Conservation (phyloP, 2,113 vertebrate genomes). For the Bufo gargarizans region DNA sequence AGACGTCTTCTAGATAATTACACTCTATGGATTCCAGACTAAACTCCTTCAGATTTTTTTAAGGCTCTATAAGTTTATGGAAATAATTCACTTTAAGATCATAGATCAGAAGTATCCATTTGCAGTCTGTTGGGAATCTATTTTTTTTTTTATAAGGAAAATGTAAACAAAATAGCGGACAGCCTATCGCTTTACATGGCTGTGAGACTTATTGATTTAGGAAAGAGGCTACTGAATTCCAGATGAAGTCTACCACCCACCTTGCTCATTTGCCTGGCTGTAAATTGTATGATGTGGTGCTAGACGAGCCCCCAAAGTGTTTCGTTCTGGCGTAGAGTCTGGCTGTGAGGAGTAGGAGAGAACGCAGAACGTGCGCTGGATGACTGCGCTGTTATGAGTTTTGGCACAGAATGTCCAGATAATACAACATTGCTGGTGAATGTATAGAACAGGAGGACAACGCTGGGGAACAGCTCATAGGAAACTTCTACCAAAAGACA, state of each 20-base stretch:
- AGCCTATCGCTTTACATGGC: slow-evolving; percentile 49
- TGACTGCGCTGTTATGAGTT: neutral
- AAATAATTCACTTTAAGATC: slow-evolving; percentile 58
- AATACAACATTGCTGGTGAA: slow-evolving; percentile 25
- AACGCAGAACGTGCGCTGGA: neutral
- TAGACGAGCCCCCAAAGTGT: slow-evolving; percentile 49
- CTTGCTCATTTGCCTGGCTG: slow-evolving; percentile 19
- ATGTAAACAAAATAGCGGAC: slow-evolving; percentile 38
- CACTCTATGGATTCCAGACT: slow-evolving; percentile 49
- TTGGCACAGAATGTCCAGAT: slow-evolving; percentile 17
- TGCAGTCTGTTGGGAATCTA: slow-evolving; percentile 42
- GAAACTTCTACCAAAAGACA: neutral
- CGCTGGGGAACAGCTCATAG: neutral
- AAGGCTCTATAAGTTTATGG: slow-evolving; percentile 41
- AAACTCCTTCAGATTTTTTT: slow-evolving; percentile 43
- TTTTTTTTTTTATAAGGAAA: slow-evolving; percentile 39
- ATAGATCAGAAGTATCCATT: slow-evolving; percentile 51
- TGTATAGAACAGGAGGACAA: slow-evolving; percentile 15
- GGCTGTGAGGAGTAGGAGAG: neutral
- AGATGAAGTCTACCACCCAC: slow-evolving; percentile 53
- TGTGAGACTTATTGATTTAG: slow-evolving; percentile 57
- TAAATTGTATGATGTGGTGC: slow-evolving; percentile 48
- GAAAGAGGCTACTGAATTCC: slow-evolving; percentile 56
- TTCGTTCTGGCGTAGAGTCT: slow-evolving; percentile 29
- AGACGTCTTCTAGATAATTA: slow-evolving; percentile 49